Conservation (phyloP, 1,140 invertebrate species). For the Sarcophaga peregrina region DNA sequence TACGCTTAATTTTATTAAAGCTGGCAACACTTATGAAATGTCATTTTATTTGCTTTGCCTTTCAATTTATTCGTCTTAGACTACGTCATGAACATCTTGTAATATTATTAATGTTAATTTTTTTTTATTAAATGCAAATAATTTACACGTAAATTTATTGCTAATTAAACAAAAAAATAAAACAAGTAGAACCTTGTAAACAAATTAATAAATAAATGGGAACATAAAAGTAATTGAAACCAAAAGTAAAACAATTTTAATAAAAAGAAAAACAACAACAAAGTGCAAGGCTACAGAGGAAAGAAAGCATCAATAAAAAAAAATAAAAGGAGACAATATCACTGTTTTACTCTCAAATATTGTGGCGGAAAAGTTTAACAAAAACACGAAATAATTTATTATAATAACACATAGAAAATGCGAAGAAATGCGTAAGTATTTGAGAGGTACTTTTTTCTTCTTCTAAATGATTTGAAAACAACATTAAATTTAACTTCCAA, state of each 20-base stretch:
- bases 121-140: not conserved
- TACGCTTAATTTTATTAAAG: not conserved
- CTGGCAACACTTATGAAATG: not conserved
- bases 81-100: not conserved
- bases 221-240: not conserved
- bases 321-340: not conserved
- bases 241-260: not conserved
- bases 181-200: not conserved
- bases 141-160: not conserved
- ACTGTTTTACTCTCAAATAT: no score
- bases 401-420: not conserved
- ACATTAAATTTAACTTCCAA: no score
- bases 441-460: no score
- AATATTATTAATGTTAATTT: not conserved
- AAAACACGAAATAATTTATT: no score
- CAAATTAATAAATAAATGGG: no score
- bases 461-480: no score
- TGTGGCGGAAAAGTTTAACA: no score
- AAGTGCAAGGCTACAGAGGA: no score
- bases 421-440: constrained; percentile 40
- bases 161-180: not conserved
- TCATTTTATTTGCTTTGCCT: not conserved
- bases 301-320: not conserved
- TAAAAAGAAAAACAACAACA: not conserved
- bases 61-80: not conserved